Evolutionary conservation across 2,888 invertebrate genomes (phyloP).

Genomic region (Lepeophtheirus nordmannii): DNA sequence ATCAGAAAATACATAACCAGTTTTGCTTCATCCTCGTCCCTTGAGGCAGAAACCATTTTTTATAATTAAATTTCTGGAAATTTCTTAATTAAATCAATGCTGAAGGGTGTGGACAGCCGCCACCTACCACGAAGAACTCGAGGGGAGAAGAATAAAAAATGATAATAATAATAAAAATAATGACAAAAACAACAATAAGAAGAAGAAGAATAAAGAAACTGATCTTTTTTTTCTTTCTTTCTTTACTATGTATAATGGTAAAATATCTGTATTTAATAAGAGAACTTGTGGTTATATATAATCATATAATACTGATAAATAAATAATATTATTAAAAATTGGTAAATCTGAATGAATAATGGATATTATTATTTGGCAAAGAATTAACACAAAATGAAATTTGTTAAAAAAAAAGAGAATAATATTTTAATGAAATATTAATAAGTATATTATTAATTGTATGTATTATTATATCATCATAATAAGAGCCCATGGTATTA

Average conservation of each 20-base stretch:
- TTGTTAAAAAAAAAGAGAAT: neutral
- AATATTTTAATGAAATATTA: neutral
- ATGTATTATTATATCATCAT: neutral
- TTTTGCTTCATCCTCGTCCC: too few species aligned
- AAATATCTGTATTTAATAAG: too few species aligned
- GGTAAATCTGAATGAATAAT: too few species aligned
- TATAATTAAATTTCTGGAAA: conserved; percentile 1
- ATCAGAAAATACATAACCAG: too few species aligned
- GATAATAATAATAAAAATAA: neutral
- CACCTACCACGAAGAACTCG: neutral
- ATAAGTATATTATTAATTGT: too few species aligned
- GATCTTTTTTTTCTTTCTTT: neutral
- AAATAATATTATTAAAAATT: too few species aligned
- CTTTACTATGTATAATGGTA: too few species aligned
- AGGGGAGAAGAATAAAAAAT: neutral
- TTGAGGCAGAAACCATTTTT: neutral
- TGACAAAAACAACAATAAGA: neutral
- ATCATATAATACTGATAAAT: too few species aligned
- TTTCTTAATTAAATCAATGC: conserved; percentile 6
- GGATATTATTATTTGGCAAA: too few species aligned
- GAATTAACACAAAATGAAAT: too few species aligned
- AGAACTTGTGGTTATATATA: too few species aligned
- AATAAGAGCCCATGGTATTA: neutral
- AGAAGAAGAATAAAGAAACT: neutral
- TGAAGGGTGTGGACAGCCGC: too few species aligned